These are phyloP conservation scores for Seriola dumerili DNA, from an alignment of 2,113 vertebrate species.

Conservation along the genomic window DNA sequence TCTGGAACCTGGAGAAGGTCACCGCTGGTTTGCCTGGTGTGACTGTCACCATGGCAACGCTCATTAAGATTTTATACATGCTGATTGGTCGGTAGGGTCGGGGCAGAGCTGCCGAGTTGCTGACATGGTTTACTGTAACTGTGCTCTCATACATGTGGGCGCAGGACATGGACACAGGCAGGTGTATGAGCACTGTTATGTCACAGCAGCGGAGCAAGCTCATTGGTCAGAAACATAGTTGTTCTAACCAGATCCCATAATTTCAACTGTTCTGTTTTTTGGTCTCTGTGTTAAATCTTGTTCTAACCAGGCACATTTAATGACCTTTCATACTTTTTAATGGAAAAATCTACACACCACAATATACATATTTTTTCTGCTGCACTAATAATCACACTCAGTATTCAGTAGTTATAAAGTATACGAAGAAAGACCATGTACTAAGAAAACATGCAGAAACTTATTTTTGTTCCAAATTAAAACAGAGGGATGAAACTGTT, in stretches of 20 bases:
- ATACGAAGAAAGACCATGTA: no score
- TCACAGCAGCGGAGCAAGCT: not conserved
- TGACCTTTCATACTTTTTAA: no score
- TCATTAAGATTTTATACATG: conserved; percentile 44
- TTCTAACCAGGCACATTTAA: no score
- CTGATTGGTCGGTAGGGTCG: conserved; percentile 28
- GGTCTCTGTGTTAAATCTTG: not conserved
- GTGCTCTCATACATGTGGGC: not conserved
- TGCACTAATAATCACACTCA: no score
- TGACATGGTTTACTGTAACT: conserved; percentile 1
- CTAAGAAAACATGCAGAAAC: no score
- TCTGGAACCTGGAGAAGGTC: conserved; percentile 54
- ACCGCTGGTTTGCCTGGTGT: conserved; percentile 19
- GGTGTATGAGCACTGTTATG: not conserved
- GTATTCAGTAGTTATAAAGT: no score
- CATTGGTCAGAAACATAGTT: not conserved
- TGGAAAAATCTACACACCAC: no score
- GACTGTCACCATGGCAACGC: conserved; percentile 43
- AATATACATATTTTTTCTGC: no score
- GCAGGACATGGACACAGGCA: not conserved
- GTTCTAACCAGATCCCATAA: not conserved
- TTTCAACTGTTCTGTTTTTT: not conserved
- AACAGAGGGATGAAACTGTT: no score
- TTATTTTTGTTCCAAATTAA: no score
- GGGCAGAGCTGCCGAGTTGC: conserved; percentile 10